Base-by-base conservation (phyloP, 2,797 vertebrate genomes). In the Enoplosus armatus region DNA sequence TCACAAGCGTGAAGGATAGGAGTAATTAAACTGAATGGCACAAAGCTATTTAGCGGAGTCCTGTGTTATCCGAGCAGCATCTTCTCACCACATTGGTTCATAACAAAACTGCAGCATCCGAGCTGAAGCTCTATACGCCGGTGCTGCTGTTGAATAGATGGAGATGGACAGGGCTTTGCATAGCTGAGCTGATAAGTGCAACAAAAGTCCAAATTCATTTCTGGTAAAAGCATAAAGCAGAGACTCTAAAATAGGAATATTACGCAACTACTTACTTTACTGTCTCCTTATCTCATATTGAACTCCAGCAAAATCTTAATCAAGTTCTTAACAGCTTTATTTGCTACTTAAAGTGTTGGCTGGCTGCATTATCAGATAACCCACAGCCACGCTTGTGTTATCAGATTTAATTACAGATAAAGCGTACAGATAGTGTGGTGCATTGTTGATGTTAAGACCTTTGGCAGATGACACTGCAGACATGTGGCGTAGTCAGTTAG, bases 11-110 rank as follows among this genome's bases (percentile, higher is more conserved):
- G 67, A 72, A 58, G 59, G 62, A 63, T 73, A 27, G 48, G 14
- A 24, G 80, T 74, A 73, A 91, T 90, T 82, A 77, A 72, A 79
- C 31, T 2, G 63, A 80, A 63, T 62, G 82, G 79, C 80, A 85
- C 60, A 64, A 79, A 86, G 81, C 58, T 68, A 47, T 87, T 88
- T 60, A 79, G 75, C 76, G 3, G 10, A 11, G 45, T 14, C 35
- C 35, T 24, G 64, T 54, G 18, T 72, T 67, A 75, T 80, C 74
- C 12, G 2, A 56, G 59, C 59, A 10, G 1, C 55, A 61, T 71
- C 69, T 80, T 54, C 31, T 15, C 54, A 14, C 60, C 2, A 1
- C 10, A 4, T 2, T 24, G 41, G 8, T 41, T 79, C 51, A 67
- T 41, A 70, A 65, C 41, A 77, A 31, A 67, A 80, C 60, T 35